Conservation (phyloP, 2,888 invertebrate species). For the Drosophila emarginata region DNA sequence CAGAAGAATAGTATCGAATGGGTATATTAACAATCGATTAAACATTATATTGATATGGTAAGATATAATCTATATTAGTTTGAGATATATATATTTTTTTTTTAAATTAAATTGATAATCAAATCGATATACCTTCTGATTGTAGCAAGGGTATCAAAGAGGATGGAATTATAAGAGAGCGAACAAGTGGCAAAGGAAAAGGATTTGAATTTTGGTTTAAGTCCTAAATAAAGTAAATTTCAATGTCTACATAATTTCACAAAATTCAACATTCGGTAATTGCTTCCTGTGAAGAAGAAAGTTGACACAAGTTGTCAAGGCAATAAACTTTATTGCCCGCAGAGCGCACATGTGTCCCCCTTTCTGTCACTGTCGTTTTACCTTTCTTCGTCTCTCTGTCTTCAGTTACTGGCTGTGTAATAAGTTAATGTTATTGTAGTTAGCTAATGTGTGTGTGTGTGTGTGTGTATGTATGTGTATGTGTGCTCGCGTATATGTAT, state of each 20-base stretch:
- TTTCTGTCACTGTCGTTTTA: neutral
- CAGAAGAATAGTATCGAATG: neutral
- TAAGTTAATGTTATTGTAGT: conserved; percentile 40
- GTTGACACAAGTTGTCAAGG: conserved; percentile 66
- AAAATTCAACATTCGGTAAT: conserved; percentile 22
- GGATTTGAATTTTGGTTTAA: conserved; percentile 3
- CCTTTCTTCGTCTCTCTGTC: neutral
- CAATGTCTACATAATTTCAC: conserved; percentile 9
- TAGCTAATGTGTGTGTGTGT: conserved; percentile 30
- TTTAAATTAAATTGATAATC: too few relatives aligned
- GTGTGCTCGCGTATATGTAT: neutral
- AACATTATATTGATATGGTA: too few relatives aligned
- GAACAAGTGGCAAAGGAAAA: conserved; percentile 5
- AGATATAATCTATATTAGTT: neutral
- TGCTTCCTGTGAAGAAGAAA: conserved; percentile 27
- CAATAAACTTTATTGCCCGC: conserved; percentile 65
- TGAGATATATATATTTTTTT: neutral
- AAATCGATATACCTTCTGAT: neutral
- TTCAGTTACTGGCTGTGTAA: neutral
- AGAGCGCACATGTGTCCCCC: conserved; percentile 58
- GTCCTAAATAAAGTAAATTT: conserved; percentile 3
- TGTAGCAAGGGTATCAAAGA: neutral
- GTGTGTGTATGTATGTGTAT: neutral
- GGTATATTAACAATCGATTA: too few relatives aligned
- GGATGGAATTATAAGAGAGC: neutral